Base-by-base conservation (phyloP, 1,140 invertebrate species). In the Drosophila miranda region DNA sequence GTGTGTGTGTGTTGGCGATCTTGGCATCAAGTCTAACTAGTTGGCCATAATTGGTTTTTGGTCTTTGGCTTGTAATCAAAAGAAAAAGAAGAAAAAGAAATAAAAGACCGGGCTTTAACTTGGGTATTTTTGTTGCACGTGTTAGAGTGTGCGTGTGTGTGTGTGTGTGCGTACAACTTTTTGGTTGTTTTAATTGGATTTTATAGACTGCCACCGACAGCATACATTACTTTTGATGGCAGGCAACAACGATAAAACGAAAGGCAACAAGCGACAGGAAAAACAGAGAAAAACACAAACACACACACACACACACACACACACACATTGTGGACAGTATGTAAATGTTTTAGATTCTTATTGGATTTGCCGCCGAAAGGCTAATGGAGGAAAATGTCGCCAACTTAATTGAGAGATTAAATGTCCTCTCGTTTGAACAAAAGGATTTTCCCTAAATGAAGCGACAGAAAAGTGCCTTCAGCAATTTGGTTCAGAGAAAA, bases 31-130 rank as follows among this genome's bases (percentile, higher is more conserved):
- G 49, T 62, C 41, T 43, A 66, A 71, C 66, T 71, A 66, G 77
- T 80, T 71, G 48, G 43, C 52, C 48, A 52, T 64, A 67, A 45
- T 67, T 63, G 59, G 59, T 45, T 63, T 63, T 53, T 19, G 19
- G 41, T 16, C 43, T 66, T 52, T 34, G 21, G 21, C 42, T 21
- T 43, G 49, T 11, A 52, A 52, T 53, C 26, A 53, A 61, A 38
- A 23, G 38, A 14, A 19, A 62, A 48, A 64, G 0, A 16, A 16
- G 16, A 23, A 44, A 11, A 34, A 34, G 8, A 34, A 38, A 38
- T 38, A 11, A 38, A 38, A 38, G 34, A 38, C 34, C 34, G 14
- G 14, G 26, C 28, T 46, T 43, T 14, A 58, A 60, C 44, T 41
- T 46, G 4, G 43, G 30, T 13, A 41, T 60, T 28, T 63, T 34